Evolutionary conservation across 2,113 vertebrate genomes (phyloP).

Genomic region (Barbus barbus): DNA sequence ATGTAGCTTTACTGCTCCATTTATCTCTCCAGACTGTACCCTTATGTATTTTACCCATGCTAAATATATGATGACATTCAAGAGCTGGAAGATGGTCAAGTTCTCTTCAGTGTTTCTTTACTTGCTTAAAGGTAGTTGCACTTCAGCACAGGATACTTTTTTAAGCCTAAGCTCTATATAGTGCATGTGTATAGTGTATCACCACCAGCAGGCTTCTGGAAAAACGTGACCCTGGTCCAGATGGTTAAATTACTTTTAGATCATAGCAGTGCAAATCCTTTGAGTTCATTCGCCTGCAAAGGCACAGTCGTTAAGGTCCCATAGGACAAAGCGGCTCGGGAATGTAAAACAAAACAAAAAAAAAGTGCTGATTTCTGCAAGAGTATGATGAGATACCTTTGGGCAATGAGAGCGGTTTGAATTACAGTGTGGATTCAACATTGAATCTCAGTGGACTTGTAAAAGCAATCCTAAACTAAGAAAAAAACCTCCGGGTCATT

Average conservation of each 20-base stretch:
- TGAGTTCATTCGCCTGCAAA: constrained; percentile 58
- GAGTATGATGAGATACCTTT: constrained; percentile 57
- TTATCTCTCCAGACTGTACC: constrained; percentile 21
- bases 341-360: constrained; percentile 47
- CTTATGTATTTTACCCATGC: constrained; percentile 21
- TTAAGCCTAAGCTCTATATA: constrained; percentile 48
- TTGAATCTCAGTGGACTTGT: constrained; percentile 21
- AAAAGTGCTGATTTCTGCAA: constrained; percentile 62
- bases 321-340: constrained; percentile 40
- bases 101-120: constrained; percentile 4
- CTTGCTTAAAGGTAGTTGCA: background rate
- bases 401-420: constrained; percentile 55
- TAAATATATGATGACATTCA: background rate
- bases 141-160: background rate
- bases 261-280: constrained; percentile 36
- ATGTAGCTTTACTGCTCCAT: background rate
- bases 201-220: constrained; percentile 39
- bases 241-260: constrained; percentile 62
- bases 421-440: constrained; percentile 46
- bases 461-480: background rate
- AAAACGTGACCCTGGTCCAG: constrained; percentile 62
- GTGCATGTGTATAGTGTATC: constrained; percentile 27
- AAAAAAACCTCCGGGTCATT: background rate
- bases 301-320: constrained; percentile 52
- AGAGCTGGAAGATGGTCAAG: constrained; percentile 1